These are phyloP conservation scores for Pimephales promelas DNA, from an alignment of 2,113 vertebrate species.

Conservation along the genomic window DNA sequence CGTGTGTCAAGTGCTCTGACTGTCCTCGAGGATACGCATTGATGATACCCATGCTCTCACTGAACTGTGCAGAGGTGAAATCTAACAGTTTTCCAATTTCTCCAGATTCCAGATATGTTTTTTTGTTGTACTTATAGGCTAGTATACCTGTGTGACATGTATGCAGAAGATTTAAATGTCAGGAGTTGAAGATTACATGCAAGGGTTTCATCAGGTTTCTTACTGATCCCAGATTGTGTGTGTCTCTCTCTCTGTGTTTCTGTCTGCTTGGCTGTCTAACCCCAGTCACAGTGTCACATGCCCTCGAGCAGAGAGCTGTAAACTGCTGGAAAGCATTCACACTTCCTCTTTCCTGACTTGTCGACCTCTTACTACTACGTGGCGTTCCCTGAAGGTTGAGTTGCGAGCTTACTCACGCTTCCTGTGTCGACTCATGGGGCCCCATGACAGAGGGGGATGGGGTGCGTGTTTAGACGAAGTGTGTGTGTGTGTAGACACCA, in stretches of 20 bases:
- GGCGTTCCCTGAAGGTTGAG: constrained; percentile 34
- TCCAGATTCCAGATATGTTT: too few relatives aligned
- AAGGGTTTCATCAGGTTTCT: background rate
- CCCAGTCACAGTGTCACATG: constrained; percentile 2
- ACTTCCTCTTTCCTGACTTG: constrained; percentile 51
- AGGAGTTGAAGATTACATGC: background rate
- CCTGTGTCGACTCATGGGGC: constrained; percentile 47
- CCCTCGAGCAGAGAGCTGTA: constrained; percentile 16
- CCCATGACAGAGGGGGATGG: constrained; percentile 16
- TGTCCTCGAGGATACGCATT: constrained; percentile 7
- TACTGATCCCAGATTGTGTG: background rate
- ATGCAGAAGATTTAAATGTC: background rate
- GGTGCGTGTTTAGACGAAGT: background rate
- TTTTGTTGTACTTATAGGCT: too few relatives aligned
- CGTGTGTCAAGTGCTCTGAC: constrained; percentile 13
- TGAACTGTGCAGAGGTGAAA: background rate
- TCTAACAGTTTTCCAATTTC: background rate
- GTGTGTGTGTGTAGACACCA: background rate
- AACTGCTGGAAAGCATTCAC: constrained; percentile 45
- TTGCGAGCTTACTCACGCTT: constrained; percentile 53
- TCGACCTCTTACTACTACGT: constrained; percentile 15
- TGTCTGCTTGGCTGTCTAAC: constrained; percentile 4
- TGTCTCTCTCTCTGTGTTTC: background rate
- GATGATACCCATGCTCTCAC: constrained; percentile 10
- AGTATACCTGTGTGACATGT: background rate